Evolutionary conservation across 1,140 invertebrate genomes (phyloP).

Genomic region (Drosophila leontia): DNA sequence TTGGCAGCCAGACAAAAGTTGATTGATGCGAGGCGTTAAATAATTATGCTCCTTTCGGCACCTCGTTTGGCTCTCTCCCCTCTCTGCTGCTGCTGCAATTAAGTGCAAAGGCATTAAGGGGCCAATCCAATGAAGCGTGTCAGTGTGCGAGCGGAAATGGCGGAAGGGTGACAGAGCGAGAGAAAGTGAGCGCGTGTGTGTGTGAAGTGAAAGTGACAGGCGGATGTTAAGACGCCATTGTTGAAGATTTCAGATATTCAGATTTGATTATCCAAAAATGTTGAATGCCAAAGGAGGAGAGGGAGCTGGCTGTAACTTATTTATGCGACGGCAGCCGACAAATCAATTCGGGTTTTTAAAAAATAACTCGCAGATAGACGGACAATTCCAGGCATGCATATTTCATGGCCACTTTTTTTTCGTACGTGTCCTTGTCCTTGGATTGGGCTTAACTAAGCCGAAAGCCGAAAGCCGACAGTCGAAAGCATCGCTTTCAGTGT

Average conservation of each 20-base stretch:
- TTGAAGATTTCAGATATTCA: conserved; percentile 18
- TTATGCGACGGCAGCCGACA: conserved; percentile 21
- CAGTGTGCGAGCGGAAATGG: conserved; percentile 20
- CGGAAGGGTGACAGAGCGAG: conserved; percentile 1
- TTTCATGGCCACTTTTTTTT: conserved; percentile 22
- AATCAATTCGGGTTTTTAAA: conserved; percentile 38
- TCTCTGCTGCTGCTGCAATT: conserved; percentile 19
- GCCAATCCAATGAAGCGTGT: conserved; percentile 46
- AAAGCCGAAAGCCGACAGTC: not conserved
- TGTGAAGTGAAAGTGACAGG: conserved; percentile 27
- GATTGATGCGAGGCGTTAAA: conserved; percentile 73
- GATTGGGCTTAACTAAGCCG: conserved; percentile 15
- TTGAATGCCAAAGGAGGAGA: conserved; percentile 1
- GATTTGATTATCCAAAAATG: conserved; percentile 32
- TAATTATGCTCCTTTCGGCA: conserved; percentile 57
- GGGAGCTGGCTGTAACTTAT: conserved; percentile 35
- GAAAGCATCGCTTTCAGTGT: conserved; percentile 11
- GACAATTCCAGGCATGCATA: conserved; percentile 24
- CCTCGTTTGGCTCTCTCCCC: not conserved
- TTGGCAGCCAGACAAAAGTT: conserved; percentile 53
- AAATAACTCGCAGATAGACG: conserved; percentile 29
- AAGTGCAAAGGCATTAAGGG: conserved; percentile 51
- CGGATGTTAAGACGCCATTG: conserved; percentile 40
- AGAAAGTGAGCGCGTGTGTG: not conserved
- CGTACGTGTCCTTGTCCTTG: conserved; percentile 23